Conservation (phyloP, 2,797 vertebrate species). For the Sebastes itinus region DNA sequence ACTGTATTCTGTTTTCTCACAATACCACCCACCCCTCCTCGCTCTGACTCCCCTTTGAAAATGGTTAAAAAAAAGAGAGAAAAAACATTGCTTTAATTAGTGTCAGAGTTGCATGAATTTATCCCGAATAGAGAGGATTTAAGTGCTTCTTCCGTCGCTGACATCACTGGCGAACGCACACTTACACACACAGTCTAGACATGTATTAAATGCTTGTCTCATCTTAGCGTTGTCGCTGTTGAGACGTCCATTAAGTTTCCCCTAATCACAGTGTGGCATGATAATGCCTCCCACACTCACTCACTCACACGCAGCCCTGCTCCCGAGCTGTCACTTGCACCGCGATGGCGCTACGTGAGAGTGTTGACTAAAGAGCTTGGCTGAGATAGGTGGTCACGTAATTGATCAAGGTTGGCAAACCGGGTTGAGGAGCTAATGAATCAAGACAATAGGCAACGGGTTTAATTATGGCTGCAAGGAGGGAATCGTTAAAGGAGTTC, state of each 20-base stretch:
- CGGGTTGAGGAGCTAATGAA: slow-evolving; percentile 73
- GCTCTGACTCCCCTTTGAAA: background rate
- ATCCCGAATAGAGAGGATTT: slow-evolving; percentile 25
- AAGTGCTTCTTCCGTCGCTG: slow-evolving; percentile 12
- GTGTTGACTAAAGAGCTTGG: slow-evolving; percentile 64
- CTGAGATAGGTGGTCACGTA: slow-evolving; percentile 70
- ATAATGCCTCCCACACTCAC: slow-evolving; percentile 55
- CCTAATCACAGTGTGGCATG: slow-evolving; percentile 69
- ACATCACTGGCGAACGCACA: slow-evolving; percentile 17
- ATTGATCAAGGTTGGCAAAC: slow-evolving; percentile 82
- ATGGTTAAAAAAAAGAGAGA: background rate
- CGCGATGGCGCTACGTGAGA: slow-evolving; percentile 58
- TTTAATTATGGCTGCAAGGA: slow-evolving; percentile 79
- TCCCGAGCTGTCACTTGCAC: slow-evolving; percentile 44
- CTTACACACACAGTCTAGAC: slow-evolving; percentile 41
- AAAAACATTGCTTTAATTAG: slow-evolving; percentile 42
- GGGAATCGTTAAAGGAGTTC: slow-evolving; percentile 74
- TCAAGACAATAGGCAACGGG: slow-evolving; percentile 75
- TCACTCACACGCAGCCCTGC: slow-evolving; percentile 13
- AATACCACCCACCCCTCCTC: background rate
- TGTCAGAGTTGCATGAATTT: slow-evolving; percentile 21
- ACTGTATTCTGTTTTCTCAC: background rate
- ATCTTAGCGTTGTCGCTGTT: slow-evolving; percentile 49
- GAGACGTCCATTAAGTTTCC: slow-evolving; percentile 70
- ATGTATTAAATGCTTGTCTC: slow-evolving; percentile 62